A percentile compares a stretch with the other conserved stretches of the same genome.
phyloP scores from a whole-genome alignment of 2,113 vertebrate genomes.

The Polypterus senegalus region DNA sequence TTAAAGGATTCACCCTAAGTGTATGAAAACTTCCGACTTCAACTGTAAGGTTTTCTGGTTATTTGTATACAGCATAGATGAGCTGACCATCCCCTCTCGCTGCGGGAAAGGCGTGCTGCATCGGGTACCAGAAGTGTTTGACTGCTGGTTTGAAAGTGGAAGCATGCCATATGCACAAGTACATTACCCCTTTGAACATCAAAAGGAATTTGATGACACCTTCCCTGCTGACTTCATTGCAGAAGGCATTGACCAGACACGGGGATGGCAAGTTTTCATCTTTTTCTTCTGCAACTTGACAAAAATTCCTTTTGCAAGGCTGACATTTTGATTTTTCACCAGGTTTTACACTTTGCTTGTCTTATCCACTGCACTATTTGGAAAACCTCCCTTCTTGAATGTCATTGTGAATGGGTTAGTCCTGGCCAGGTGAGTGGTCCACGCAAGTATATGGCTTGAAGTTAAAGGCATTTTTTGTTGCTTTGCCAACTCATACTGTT shows the following conservation, averaged over 20 bases:
- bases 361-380: constrained; percentile 87
- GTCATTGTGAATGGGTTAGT: constrained; percentile 92
- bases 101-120: constrained; percentile 65
- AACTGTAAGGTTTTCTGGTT: neutral
- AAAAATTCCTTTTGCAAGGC: neutral
- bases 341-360: constrained; percentile 97
- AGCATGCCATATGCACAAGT: constrained; percentile 95
- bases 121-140: constrained; percentile 79
- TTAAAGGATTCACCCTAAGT: too few species aligned
- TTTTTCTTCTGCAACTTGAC: neutral
- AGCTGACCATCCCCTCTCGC: constrained; percentile 67
- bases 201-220: constrained; percentile 74
- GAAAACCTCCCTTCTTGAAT: constrained; percentile 89
- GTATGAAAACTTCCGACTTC: too few species aligned
- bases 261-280: constrained; percentile 68
- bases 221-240: constrained; percentile 96
- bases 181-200: constrained; percentile 91
- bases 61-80: constrained; percentile 56
- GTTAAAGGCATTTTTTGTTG: too few species aligned
- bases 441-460: too few species aligned
- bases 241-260: constrained; percentile 93
- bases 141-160: constrained; percentile 98
- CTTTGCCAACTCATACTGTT: too few species aligned
- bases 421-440: constrained; percentile 68
- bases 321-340: constrained; percentile 6